A percentile compares a stretch with the other conserved stretches of the same genome.
Evolutionary conservation across 2,888 invertebrate genomes (phyloP).

Genomic region (Amiota mariae): DNA sequence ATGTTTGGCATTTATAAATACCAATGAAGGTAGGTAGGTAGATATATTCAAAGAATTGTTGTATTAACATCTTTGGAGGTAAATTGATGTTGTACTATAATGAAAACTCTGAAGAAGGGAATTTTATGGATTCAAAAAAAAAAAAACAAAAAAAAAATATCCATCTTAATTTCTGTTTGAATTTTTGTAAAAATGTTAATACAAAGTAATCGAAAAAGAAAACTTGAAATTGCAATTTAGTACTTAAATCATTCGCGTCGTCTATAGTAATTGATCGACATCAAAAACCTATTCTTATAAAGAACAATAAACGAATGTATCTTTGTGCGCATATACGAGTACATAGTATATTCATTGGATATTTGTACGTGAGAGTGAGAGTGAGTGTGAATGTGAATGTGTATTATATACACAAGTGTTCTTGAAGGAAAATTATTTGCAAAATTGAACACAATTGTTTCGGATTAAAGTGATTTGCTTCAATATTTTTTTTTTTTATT

Average conservation of each 20-base stretch:
- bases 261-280: no score
- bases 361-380: background rate
- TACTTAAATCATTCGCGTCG: background rate
- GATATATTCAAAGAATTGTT: conserved; percentile 46
- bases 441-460: conserved; percentile 63
- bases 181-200: no score
- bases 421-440: conserved; percentile 22
- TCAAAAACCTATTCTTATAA: background rate
- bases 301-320: background rate
- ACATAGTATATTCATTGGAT: no score
- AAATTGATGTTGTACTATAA: no score
- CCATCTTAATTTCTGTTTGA: no score
- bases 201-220: no score
- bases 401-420: conserved; percentile 7
- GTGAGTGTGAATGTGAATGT: background rate
- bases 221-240: background rate
- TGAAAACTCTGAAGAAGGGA: no score
- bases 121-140: no score
- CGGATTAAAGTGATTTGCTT: conserved; percentile 49
- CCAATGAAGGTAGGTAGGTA: conserved; percentile 56
- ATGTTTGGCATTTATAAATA: conserved; percentile 62
- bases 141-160: no score
- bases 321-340: background rate
- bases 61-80: no score
- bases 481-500: conserved; percentile 22